Evolutionary conservation across 2,113 vertebrate species (phyloP).

Genomic region (Lanius collurio): DNA sequence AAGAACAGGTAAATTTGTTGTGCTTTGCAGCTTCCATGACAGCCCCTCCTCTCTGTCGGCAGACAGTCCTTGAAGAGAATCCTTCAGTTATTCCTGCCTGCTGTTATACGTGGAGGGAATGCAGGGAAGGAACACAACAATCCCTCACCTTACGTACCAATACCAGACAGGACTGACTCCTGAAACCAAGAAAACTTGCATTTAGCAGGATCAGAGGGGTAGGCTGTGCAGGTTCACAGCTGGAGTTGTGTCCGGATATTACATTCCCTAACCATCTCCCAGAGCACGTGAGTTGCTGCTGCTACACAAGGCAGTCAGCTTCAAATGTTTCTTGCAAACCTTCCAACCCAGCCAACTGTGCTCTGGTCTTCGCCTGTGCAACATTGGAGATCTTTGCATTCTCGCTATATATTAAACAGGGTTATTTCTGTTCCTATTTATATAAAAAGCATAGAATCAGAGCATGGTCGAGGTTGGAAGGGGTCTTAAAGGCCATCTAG

Average conservation of each 20-base stretch:
- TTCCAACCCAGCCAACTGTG: not conserved
- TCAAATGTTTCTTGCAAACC: not conserved
- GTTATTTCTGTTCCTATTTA: not conserved
- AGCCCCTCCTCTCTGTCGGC: not conserved
- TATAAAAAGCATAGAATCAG: not conserved
- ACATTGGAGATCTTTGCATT: not conserved
- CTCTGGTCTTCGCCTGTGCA: not conserved
- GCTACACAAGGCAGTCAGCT: not conserved
- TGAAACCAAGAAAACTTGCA: not conserved
- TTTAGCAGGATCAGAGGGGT: not conserved
- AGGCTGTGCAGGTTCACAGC: not conserved
- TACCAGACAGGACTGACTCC: not conserved
- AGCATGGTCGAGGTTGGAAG: not conserved
- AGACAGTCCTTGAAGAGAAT: not conserved
- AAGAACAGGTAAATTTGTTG: not conserved
- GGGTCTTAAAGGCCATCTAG: not conserved
- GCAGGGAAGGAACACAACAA: not conserved
- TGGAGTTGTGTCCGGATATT: not conserved
- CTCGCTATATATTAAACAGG: not conserved
- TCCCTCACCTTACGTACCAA: not conserved
- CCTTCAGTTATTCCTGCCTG: not conserved
- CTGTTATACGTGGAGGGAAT: not conserved
- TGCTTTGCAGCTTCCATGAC: not conserved
- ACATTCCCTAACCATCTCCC: not conserved
- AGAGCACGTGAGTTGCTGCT: accelerated